Evolutionary conservation across 1,140 invertebrate genomes (phyloP).

Genomic region (Drosophila ananassae): DNA sequence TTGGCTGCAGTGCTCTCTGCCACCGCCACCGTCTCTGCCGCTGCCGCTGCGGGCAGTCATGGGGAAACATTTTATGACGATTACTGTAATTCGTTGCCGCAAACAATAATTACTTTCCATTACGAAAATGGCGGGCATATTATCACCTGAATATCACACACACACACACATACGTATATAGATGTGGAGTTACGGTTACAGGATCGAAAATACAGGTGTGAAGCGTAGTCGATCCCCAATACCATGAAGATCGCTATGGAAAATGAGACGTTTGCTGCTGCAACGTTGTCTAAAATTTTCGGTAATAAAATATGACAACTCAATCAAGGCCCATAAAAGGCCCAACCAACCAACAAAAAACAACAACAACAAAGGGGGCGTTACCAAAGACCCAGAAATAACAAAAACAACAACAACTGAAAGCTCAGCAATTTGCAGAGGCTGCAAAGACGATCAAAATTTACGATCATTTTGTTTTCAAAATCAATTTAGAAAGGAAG

Average conservation of each 20-base stretch:
- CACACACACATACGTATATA: slow-evolving; percentile 39
- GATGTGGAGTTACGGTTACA: not conserved
- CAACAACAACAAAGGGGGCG: slow-evolving; percentile 39
- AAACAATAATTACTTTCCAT: slow-evolving; percentile 84
- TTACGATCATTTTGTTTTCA: slow-evolving; percentile 82
- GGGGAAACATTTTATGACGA: slow-evolving; percentile 84
- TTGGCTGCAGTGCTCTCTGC: slow-evolving; percentile 22
- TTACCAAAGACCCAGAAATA: slow-evolving; percentile 22
- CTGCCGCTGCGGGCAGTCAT: slow-evolving; percentile 80
- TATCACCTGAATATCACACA: slow-evolving; percentile 84
- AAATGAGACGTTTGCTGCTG: slow-evolving; percentile 65
- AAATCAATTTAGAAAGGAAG: slow-evolving; percentile 83
- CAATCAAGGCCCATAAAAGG: slow-evolving; percentile 83
- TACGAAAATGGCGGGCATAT: slow-evolving; percentile 84
- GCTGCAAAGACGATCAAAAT: slow-evolving; percentile 80
- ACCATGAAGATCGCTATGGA: slow-evolving; percentile 41
- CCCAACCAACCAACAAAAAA: slow-evolving; percentile 22
- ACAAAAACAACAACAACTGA: slow-evolving; percentile 20
- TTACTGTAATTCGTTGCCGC: slow-evolving; percentile 84
- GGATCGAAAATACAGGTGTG: slow-evolving; percentile 17
- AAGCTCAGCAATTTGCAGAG: slow-evolving; percentile 77
- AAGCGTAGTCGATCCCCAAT: not conserved
- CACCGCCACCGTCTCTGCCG: slow-evolving; percentile 11
- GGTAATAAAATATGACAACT: slow-evolving; percentile 84
- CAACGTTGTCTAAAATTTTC: slow-evolving; percentile 82